A percentile compares a stretch with the other conserved stretches of the same genome.
Conservation (phyloP, 2,797 vertebrate species). For the Danio albolineatus region DNA sequence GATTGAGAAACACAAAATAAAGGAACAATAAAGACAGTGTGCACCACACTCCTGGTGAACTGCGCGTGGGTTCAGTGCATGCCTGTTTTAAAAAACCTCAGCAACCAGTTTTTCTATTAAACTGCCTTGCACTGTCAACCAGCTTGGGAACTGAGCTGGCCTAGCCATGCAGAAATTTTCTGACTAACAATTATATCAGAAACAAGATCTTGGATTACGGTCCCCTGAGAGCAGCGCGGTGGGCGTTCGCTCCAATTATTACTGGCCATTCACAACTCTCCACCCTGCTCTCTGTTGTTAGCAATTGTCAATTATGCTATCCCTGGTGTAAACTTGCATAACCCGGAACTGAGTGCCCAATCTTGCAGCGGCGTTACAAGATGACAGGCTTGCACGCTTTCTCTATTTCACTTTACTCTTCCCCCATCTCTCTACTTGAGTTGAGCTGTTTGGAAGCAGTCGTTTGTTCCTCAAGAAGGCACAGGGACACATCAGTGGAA, state of each 20-base stretch:
- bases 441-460: slow-evolving; percentile 66
- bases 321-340: slow-evolving; percentile 85
- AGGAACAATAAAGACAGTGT: background rate
- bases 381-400: slow-evolving; percentile 75
- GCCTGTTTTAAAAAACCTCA: slow-evolving; percentile 83
- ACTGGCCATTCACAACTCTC: slow-evolving; percentile 86
- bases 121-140: slow-evolving; percentile 87
- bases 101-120: slow-evolving; percentile 89
- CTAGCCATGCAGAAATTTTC: slow-evolving; percentile 88
- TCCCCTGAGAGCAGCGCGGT: slow-evolving; percentile 82
- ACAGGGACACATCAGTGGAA: slow-evolving; percentile 55
- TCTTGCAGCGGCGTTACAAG: slow-evolving; percentile 82
- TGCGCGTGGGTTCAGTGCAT: slow-evolving; percentile 80
- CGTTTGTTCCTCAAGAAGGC: slow-evolving; percentile 65
- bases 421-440: slow-evolving; percentile 54
- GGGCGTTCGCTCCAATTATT: slow-evolving; percentile 87
- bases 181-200: slow-evolving; percentile 92
- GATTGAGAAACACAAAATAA: slow-evolving; percentile 21
- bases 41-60: slow-evolving; percentile 76
- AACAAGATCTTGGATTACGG: slow-evolving; percentile 88
- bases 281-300: slow-evolving; percentile 84
- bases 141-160: slow-evolving; percentile 84
- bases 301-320: slow-evolving; percentile 88
- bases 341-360: slow-evolving; percentile 84
- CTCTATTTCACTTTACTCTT: slow-evolving; percentile 48